Evolutionary conservation across 2,113 vertebrate species (phyloP), one percentile per base, ranked within the genome.

Genomic region (Delphinus delphis): DNA sequence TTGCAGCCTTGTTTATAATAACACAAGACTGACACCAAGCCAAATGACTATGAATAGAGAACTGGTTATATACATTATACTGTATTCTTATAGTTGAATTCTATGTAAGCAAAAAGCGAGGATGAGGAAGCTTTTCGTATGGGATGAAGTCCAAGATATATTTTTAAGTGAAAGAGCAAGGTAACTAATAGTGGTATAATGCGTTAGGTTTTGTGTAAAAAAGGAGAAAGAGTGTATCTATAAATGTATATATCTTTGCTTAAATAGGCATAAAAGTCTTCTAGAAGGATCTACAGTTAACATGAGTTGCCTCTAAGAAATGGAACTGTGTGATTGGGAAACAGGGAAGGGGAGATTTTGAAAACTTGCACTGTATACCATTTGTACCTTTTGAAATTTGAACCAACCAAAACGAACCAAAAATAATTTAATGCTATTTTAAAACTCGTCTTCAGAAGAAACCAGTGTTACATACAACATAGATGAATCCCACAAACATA

Each of bases 81-180:
- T 85, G 3, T 71, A 33, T 26, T 33, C 38, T 93, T 68, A 77
- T 7, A 65, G 26, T 53, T 31, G 14, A 60, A 90, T 77, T 77
- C 53, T 50, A 7, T 58, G 1, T 70, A 96, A 92, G 26, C 31
- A 58, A 88, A 84, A 89, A 88, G 41, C 5, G 88, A 91, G 71
- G 77, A 95, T 89, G n/a, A 88, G 31, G 47, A 70, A 67, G 11
- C 1, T 55, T 76, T 77, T 23, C 9, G 7, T 65, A 21, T 92
- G n/a, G 21, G 63, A 44, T 68, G 36, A 31, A 55, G 41, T 50
- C 11, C 41, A 81, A 93, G 41, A 79, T 38, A 76, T 36, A 38
- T 50, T 81, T 92, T 85, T 92, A 91, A 96, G 38, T 89, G 31
- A 95, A 97, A 80, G 8, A 86, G n/a, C 50, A 77, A 96, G 17